Conservation (phyloP, 1,140 invertebrate genomes). For the Aphelenchoides avenae region DNA sequence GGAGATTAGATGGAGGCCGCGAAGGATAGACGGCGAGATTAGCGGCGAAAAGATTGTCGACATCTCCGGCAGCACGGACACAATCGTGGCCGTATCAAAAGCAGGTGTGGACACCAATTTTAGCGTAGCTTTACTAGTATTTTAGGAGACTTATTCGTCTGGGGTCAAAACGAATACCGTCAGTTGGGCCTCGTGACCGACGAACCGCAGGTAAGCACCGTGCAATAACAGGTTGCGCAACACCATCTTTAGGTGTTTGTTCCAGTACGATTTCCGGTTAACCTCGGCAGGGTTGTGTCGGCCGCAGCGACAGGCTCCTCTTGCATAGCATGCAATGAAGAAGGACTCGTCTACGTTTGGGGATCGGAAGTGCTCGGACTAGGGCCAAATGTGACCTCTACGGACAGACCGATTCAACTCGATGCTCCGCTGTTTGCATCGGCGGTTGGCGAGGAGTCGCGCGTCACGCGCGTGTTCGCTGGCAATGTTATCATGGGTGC, state of each 20-base stretch:
- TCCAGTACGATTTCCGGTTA: slow-evolving; percentile 21
- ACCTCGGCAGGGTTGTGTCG: slow-evolving; percentile 17
- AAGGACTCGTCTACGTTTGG: slow-evolving; percentile 40
- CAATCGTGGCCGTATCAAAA: slow-evolving; percentile 7
- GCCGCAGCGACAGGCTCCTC: slow-evolving; percentile 37
- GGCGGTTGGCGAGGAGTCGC: slow-evolving; percentile 15
- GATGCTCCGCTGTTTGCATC: slow-evolving; percentile 37
- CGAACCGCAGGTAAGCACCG: slow-evolving; percentile 29
- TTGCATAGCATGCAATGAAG: slow-evolving; percentile 38
- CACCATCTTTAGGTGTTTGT: slow-evolving; percentile 6
- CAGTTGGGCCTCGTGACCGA: slow-evolving; percentile 35
- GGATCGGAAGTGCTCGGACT: slow-evolving; percentile 39
- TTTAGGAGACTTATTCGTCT: slow-evolving; percentile 44
- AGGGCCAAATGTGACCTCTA: slow-evolving; percentile 18
- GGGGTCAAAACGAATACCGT: slow-evolving; percentile 46
- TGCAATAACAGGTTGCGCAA: slow-evolving; percentile 2
- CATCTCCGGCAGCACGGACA: slow-evolving; percentile 36
- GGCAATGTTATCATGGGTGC: slow-evolving; percentile 27
- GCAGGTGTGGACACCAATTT: slow-evolving; percentile 10
- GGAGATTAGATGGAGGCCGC: slow-evolving; percentile 34
- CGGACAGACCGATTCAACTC: slow-evolving; percentile 27
- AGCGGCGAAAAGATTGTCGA: slow-evolving; percentile 27
- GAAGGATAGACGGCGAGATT: slow-evolving; percentile 25
- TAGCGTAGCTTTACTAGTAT: slow-evolving; percentile 17
- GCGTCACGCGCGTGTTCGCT: slow-evolving; percentile 32